Evolutionary conservation across 1,140 invertebrate genomes (phyloP), one percentile per base, ranked within the genome.

Genomic region (Adoxophyes honmai): DNA sequence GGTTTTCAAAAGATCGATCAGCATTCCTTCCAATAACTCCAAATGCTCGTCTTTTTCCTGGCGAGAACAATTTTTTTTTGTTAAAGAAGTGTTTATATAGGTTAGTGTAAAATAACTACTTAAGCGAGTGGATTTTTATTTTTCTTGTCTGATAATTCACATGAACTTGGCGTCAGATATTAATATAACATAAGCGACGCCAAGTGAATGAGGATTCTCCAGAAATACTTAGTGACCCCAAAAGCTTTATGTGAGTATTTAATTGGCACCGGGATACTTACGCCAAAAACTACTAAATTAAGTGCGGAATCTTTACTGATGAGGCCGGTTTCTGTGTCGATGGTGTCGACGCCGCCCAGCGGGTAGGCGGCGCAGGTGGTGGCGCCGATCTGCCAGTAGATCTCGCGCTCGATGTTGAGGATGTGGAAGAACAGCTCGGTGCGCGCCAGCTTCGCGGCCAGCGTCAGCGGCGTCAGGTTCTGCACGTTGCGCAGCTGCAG

Each of bases 201-300:
- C n/a, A n/a, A n/a, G n/a, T n/a, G n/a, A n/a, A n/a, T n/a, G n/a
- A n/a, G n/a, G n/a, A n/a, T n/a, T n/a, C n/a, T n/a, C n/a, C n/a
- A n/a, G n/a, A n/a, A n/a, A n/a, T n/a, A n/a, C n/a, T n/a, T n/a
- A n/a, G n/a, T n/a, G n/a, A n/a, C n/a, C n/a, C n/a, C n/a, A n/a
- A n/a, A n/a, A n/a, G n/a, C n/a, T n/a, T n/a, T n/a, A n/a, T n/a
- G n/a, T n/a, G n/a, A n/a, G n/a, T n/a, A n/a, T n/a, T n/a, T n/a
- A n/a, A n/a, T n/a, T n/a, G n/a, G n/a, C n/a, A n/a, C n/a, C n/a
- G n/a, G n/a, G n/a, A 37, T 13, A 70, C 92, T 91, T 91, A 97
- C 97, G 51, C 98, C 98, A 91, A 99, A 99, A 3, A 98, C 97
- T n/a, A 99, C 97, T n/a, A 99, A 93, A 91, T 98, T 98, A 3